Base-by-base conservation (phyloP, 2,797 vertebrate species). In the Mallotus villosus region DNA sequence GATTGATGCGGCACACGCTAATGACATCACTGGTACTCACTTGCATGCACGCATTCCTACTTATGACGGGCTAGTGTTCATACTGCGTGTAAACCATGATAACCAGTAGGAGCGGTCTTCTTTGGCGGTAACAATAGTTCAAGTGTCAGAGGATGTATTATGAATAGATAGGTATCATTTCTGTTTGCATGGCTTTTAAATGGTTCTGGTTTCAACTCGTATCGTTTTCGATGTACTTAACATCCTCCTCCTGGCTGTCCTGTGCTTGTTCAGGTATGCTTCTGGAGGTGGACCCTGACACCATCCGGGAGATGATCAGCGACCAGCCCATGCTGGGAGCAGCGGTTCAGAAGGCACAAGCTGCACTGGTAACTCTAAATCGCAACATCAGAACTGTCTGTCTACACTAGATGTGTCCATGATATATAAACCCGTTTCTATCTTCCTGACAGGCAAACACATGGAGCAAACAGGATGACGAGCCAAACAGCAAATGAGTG, bases 271-370 rank as follows among this genome's bases (percentile, higher is more conserved):
- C 53, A 95, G 93, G 94, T 3, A 95, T 95, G 94, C 86, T 95
- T 1, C 85, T 95, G 78, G 94, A 95, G 83, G 91, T 95, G 92
- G 90, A 94, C 37, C 70, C 78, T 1, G 73, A 67, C 57, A 86
- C 77, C 53, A 86, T 93, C 65, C 84, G 78, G 25, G 84, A 90
- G 83, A 82, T 95, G 72, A 85, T 94, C 66, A 29, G 71, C 21
- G 88, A 94, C 75, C 88, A 69, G 17, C 29, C 63, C 5, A 80
- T 91, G 89, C 82, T 95, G 74, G 80, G 90, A 67, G 77, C 41
- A 0, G 94, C 94, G 3, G 93, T 95, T 79, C 82, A 89, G 66
- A 94, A 91, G 85, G 94, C 93, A 73, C 90, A 91, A 84, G 82
- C 82, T 62, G 91, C 85, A 0, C 82, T 94, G 77, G 75, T 85